Base-by-base conservation (phyloP, 2,888 invertebrate genomes). In the Ochlodes sylvanus region DNA sequence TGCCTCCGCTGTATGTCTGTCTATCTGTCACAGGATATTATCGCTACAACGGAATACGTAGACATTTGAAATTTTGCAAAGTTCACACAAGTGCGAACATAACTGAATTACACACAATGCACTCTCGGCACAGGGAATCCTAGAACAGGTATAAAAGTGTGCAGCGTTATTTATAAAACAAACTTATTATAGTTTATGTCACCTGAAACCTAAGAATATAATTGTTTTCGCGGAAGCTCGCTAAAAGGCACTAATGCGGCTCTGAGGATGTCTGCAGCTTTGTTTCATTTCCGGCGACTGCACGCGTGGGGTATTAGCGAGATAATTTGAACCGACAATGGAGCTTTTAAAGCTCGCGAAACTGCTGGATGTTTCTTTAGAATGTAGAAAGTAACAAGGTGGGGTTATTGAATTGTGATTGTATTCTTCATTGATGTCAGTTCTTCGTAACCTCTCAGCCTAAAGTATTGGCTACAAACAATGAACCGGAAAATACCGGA, bases 171-270 rank as follows among this genome's bases (percentile, higher is more conserved):
- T 27, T 27, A 27, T 4, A 38, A 38, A 10, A 38, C n/a, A 21
- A 1, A 21, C 52, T 4, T 52, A 7, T n/a, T 5, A 15, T 12
- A 9, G 0, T 12, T 38, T 50, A 27, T 27, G 5, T 32, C 54
- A 27, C 54, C 27, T 27, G 19, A 27, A 19, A 17, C 44, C 55
- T 64, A 55, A 34, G 57, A 44, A 57, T 38, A 64, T 64, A 64
- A 64, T 64, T 64, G 64, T 57, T 64, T 64, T 38, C 38, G 32
- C 64, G 47, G 56, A 64, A 64, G 64, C 57, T 64, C 57, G 50
- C 57, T 64, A 64, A 64, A 64, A 64, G 42, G 56, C 57, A 27
- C 64, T 64, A 64, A 64, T 57, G 64, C 64, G 15, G 34, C 44
- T 47, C 34, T 41, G 38, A 64, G 50, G 50, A 50, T 57, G 64